These are phyloP conservation scores for Pampusana beccarii DNA, from an alignment of 2,113 vertebrate species.

Conservation along the genomic window DNA sequence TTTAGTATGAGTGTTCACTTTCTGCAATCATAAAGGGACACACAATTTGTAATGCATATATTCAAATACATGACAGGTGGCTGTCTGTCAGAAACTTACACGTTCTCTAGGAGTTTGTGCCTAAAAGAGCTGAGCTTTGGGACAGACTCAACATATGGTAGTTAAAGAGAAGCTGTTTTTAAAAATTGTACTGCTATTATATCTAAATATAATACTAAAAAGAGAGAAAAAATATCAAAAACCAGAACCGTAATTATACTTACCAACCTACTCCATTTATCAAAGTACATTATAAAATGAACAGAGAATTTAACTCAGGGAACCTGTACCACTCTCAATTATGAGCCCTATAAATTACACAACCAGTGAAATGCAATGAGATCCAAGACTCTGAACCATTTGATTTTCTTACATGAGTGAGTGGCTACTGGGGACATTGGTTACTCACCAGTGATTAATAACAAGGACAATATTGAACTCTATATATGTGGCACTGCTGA, in stretches of 20 bases:
- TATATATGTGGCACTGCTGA: not conserved
- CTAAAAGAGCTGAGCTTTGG: not conserved
- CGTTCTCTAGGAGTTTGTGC: not conserved
- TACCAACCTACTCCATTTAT: slow-evolving; percentile 45
- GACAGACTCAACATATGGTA: slow-evolving; percentile 19
- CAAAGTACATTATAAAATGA: slow-evolving; percentile 25
- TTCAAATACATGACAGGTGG: slow-evolving; percentile 7
- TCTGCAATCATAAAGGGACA: not conserved
- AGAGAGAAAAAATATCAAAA: not conserved
- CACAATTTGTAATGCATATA: not conserved
- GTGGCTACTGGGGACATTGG: slow-evolving; percentile 33
- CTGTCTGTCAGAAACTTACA: slow-evolving; percentile 8
- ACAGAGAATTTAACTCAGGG: slow-evolving; percentile 5
- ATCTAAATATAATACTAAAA: slow-evolving; percentile 50
- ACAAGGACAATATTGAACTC: slow-evolving; percentile 22
- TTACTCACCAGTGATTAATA: slow-evolving; percentile 50
- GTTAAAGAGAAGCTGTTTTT: slow-evolving; percentile 28
- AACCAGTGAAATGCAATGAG: slow-evolving; percentile 46
- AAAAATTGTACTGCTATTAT: slow-evolving; percentile 13
- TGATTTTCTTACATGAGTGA: slow-evolving; percentile 48
- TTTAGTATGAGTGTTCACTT: not conserved
- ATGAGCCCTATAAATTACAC: slow-evolving; percentile 52
- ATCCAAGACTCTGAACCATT: slow-evolving; percentile 60
- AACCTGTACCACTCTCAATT: slow-evolving; percentile 32
- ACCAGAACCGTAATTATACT: slow-evolving; percentile 13